A percentile compares a stretch with the other conserved stretches of the same genome.
Conservation (phyloP, 2,113 vertebrate species). For the Peucedramus taeniatus region DNA sequence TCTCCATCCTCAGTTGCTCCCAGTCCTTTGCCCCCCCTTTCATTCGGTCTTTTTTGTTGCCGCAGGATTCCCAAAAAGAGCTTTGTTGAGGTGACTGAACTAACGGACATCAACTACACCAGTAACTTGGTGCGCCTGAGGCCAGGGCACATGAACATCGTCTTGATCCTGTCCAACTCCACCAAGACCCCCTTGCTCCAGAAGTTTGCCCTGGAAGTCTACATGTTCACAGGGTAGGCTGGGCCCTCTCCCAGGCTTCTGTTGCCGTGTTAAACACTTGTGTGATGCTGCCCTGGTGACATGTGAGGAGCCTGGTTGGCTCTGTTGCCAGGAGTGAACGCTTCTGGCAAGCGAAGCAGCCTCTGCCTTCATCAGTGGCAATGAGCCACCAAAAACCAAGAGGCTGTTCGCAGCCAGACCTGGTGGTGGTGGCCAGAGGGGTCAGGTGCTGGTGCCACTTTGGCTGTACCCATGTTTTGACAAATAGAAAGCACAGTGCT, state of each 20-base stretch:
- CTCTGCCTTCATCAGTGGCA: background rate
- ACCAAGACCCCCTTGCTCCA: slow-evolving; percentile 91
- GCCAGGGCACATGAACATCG: slow-evolving; percentile 95
- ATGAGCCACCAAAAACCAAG: fast-evolving
- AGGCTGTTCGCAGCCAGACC: fast-evolving
- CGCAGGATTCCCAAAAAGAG: slow-evolving; percentile 88
- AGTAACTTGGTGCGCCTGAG: slow-evolving; percentile 93
- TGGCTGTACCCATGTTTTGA: fast-evolving
- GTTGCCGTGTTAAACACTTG: background rate
- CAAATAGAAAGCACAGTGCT: background rate
- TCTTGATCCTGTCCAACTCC: slow-evolving; percentile 88
- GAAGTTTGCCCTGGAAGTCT: slow-evolving; percentile 95
- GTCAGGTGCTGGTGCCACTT: background rate
- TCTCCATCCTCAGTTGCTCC: background rate
- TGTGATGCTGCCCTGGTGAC: background rate
- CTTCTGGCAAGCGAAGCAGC: fast-evolving
- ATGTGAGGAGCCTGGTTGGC: fast-evolving
- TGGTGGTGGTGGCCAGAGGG: fast-evolving
- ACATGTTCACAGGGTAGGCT: slow-evolving; percentile 90
- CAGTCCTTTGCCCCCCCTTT: background rate
- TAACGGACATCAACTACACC: slow-evolving; percentile 92
- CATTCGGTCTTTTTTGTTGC: background rate
- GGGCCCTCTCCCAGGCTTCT: background rate
- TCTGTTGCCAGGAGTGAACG: fast-evolving
- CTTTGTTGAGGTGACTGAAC: slow-evolving; percentile 95